phyloP scores from a whole-genome alignment of 2,113 vertebrate genomes.

The Recurvirostra avosetta region DNA sequence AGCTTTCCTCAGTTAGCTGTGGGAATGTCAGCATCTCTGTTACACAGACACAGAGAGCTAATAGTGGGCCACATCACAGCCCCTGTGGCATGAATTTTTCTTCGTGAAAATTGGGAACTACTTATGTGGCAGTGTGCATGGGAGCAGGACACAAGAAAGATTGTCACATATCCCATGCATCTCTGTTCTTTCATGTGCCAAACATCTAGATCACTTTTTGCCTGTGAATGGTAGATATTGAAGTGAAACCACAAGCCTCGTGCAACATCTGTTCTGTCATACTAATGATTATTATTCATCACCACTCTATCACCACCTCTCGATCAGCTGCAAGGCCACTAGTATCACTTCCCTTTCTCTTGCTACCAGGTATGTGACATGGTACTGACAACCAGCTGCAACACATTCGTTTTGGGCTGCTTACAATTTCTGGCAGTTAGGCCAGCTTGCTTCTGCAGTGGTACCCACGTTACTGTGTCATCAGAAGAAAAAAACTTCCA shows the following conservation, averaged over 20 bases:
- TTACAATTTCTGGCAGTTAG: not conserved
- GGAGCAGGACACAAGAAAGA: not conserved
- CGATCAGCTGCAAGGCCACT: not conserved
- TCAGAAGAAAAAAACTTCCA: not conserved
- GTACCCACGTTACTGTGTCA: not conserved
- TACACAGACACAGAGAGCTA: not conserved
- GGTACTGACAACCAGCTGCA: not conserved
- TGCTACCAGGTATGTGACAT: not conserved
- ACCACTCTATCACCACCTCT: not conserved
- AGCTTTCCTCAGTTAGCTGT: not conserved
- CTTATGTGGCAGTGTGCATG: accelerated
- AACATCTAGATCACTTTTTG: accelerated
- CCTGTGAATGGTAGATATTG: not conserved
- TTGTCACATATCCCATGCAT: not conserved
- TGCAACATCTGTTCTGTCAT: constrained; percentile 23
- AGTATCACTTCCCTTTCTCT: not conserved
- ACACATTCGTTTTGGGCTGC: not conserved
- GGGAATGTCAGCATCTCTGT: not conserved
- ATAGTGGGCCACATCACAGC: not conserved
- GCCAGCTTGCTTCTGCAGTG: not conserved
- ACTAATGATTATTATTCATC: not conserved
- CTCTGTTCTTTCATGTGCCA: not conserved
- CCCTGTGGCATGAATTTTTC: not conserved
- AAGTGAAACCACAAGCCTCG: not conserved
- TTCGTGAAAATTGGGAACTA: not conserved